Conservation (phyloP, 64 coral and sea anemone species). For the Stichodactyla helianthus region DNA sequence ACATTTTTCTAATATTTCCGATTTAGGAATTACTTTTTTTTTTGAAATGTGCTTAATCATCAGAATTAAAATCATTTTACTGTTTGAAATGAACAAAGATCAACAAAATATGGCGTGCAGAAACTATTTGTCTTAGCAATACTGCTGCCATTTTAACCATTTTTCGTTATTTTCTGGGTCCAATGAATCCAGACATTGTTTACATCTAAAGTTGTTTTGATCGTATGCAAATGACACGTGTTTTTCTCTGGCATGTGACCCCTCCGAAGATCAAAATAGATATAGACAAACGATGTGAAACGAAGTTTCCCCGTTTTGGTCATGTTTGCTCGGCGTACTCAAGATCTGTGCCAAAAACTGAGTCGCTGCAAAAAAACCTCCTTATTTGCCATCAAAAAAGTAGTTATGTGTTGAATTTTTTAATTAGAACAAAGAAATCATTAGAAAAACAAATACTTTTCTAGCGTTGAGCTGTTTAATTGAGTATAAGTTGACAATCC, state of each 20-base stretch:
- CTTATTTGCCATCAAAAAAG: neutral
- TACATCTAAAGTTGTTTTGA: neutral
- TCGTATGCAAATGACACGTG: conserved; percentile 9
- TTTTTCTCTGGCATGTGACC: neutral
- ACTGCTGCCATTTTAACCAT: neutral
- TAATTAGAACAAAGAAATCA: neutral
- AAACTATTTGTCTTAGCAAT: neutral
- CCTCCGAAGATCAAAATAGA: conserved; percentile 2
- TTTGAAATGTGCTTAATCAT: neutral
- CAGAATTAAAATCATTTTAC: neutral
- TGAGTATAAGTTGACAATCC: neutral
- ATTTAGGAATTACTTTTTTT: neutral
- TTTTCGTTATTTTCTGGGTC: neutral
- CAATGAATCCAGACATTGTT: neutral
- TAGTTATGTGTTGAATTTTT: neutral
- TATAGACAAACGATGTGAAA: neutral
- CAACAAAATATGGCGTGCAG: neutral
- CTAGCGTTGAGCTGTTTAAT: neutral
- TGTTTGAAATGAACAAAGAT: neutral
- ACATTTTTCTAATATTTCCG: conserved; percentile 31
- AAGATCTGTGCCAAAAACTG: neutral
- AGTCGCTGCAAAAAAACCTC: neutral
- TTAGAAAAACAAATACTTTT: neutral
- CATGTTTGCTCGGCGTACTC: neutral
- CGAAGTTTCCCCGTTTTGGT: conserved; percentile 29